Base-by-base conservation (phyloP, 2,888 invertebrate genomes). In the Deilephila elpenor region DNA sequence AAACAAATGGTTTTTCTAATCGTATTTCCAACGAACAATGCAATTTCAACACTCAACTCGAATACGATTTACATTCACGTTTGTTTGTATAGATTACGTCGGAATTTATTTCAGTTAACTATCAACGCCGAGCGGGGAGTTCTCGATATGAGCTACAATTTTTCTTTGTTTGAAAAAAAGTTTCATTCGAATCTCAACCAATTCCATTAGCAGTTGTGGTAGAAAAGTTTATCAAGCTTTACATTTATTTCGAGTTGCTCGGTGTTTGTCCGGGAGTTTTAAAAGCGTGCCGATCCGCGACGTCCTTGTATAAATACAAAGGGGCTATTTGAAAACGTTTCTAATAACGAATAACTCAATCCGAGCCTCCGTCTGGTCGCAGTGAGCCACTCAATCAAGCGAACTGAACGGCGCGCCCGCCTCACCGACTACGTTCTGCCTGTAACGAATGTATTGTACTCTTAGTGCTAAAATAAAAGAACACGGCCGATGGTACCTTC, bases 401-500 rank as follows among this genome's bases (percentile, higher is more conserved):
- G 85, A 83, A 89, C 89, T 87, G 89, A 88, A 86, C 79, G 76
- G 67, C 74, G 78, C 77, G 77, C 75, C 78, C 77, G 59, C 79
- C 79, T 77, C 75, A 74, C 82, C 84, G 84, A 82, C 79, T 87
- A 88, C 84, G 86, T 85, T 84, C 83, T 80, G 81, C 82, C 81
- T 80, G 89, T 92, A 92, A 91, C 90, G 88, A 92, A 92, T 88
- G 91, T 91, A 93, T 93, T 93, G 92, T 92, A 84, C 89, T 84
- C 85, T 88, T 88, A 87, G 86, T 86, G 86, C 84, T 87, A 86
- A 89, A 92, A 91, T 89, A 92, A 91, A 91, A 89, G 86, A 87
- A 84, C 84, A 83, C 79, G 81, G 80, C 82, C 86, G 72, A 88
- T 88, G 88, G 85, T 84, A 88, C 84, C 87, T 87, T 67, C 51